A percentile compares a stretch with the other conserved stretches of the same genome.
phyloP scores from a whole-genome alignment of 2,888 invertebrate species.

The Lamellibrachia columna region DNA sequence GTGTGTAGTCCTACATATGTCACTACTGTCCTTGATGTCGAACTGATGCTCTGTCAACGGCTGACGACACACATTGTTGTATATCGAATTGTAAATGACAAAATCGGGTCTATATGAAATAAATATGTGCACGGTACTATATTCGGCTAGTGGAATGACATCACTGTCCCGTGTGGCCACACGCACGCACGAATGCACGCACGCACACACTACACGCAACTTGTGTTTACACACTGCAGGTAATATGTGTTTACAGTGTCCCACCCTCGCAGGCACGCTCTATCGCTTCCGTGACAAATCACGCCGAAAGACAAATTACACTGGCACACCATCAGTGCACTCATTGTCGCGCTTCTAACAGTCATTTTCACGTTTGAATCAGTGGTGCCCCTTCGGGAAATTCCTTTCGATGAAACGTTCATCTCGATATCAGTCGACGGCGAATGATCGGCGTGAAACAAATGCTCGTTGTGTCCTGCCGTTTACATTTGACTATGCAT shows the following conservation, averaged over 20 bases:
- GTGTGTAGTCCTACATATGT: too few relatives aligned
- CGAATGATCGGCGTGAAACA: not conserved
- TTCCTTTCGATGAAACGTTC: not conserved
- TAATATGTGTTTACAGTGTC: not conserved
- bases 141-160: too few relatives aligned
- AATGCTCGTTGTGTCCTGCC: not conserved
- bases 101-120: too few relatives aligned
- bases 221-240: not conserved
- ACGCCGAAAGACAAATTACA: not conserved
- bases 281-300: not conserved
- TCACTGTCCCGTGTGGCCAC: too few relatives aligned
- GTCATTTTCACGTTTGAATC: not conserved
- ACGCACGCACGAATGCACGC: too few relatives aligned
- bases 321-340: not conserved
- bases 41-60: too few relatives aligned
- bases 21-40: too few relatives aligned
- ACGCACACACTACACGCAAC: not conserved
- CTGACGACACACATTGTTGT: too few relatives aligned
- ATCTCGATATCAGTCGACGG: too few relatives aligned
- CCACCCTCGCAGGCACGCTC: not conserved
- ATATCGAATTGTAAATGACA: too few relatives aligned
- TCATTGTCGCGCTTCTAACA: not conserved
- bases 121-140: too few relatives aligned
- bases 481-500: not conserved
- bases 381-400: not conserved